Evolutionary conservation across 2,113 vertebrate species (phyloP).

Genomic region (Desmodus rotundus): DNA sequence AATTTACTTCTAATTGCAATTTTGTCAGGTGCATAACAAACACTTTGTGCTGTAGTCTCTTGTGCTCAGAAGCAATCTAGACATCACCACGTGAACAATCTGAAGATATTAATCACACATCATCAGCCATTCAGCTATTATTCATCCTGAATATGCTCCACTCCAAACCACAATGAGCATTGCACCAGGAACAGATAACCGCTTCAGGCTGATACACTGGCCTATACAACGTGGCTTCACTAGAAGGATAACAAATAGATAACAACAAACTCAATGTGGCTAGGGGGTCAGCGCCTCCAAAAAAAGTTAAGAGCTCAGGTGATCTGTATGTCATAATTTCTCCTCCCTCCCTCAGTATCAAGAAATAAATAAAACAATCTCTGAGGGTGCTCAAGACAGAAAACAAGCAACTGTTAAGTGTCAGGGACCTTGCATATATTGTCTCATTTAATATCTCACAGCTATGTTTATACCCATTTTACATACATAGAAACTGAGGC

Average conservation of each 20-base stretch:
- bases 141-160: not conserved
- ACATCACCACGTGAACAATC: not conserved
- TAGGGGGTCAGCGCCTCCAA: not conserved
- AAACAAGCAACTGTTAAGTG: not conserved
- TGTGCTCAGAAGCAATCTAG: not conserved
- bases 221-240: not conserved
- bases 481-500: not conserved
- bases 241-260: not conserved
- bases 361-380: not conserved
- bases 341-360: not conserved
- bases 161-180: not conserved
- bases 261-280: not conserved
- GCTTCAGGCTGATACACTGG: too few species aligned
- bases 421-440: not conserved
- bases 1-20: not conserved
- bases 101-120: not conserved
- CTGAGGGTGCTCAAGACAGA: not conserved
- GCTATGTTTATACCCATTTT: not conserved
- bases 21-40: not conserved
- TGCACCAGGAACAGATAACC: not conserved
- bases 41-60: not conserved
- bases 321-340: not conserved
- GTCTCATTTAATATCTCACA: not conserved
- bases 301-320: not conserved
- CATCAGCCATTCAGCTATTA: not conserved